These are phyloP conservation scores for Diadophis punctatus DNA, from an alignment of 2,113 vertebrate species.

Conservation along the genomic window DNA sequence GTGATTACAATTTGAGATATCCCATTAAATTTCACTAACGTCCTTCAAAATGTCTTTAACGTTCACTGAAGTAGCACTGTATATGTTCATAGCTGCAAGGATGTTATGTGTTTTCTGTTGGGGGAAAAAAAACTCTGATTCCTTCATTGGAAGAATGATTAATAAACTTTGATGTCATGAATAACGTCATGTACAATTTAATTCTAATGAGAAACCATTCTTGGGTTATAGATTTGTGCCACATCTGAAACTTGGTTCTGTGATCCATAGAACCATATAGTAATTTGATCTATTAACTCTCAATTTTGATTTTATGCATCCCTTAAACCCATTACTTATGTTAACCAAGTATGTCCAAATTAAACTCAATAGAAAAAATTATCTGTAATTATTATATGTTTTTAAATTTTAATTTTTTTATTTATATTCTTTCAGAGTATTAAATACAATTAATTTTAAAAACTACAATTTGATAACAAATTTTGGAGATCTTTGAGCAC, in stretches of 20 bases:
- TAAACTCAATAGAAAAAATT: background rate
- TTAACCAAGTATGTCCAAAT: background rate
- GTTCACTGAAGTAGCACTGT: background rate
- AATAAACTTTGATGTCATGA: background rate
- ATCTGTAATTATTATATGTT: background rate
- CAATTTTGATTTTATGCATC: background rate
- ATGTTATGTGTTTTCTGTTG: background rate
- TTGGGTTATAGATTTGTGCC: background rate
- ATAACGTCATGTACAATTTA: background rate
- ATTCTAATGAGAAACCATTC: background rate
- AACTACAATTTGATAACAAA: background rate
- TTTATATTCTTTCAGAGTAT: background rate
- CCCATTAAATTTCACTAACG: background rate
- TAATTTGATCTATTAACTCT: background rate
- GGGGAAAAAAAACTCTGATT: background rate
- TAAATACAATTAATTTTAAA: background rate
- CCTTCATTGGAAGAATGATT: background rate
- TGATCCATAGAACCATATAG: background rate
- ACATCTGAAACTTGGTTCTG: background rate
- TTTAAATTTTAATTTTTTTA: background rate
- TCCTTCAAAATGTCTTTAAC: background rate
- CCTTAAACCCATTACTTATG: background rate
- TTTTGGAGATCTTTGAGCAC: background rate
- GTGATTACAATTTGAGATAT: background rate
- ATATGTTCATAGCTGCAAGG: background rate